A percentile compares a stretch with the other conserved stretches of the same genome.
Conservation (phyloP, 2,113 vertebrate genomes). For the Cettia cetti region DNA sequence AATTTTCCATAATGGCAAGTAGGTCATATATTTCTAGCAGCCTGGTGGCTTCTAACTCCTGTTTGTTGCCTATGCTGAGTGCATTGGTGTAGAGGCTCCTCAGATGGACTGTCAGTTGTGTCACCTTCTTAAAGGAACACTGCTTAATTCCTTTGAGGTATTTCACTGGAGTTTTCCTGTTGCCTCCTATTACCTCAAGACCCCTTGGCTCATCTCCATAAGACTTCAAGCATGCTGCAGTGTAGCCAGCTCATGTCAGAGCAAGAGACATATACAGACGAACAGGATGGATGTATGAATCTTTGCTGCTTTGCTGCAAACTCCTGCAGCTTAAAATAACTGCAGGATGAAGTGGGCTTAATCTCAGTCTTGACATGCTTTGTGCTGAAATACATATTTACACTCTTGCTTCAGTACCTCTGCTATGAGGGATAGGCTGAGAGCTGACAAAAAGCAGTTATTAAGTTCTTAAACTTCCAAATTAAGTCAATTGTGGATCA, state of each 20-base stretch:
- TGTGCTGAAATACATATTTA: neutral
- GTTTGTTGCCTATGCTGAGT: neutral
- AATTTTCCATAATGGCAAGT: neutral
- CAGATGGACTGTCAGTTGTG: neutral
- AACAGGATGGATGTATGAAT: neutral
- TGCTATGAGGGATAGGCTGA: neutral
- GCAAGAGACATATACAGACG: neutral
- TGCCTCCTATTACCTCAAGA: neutral
- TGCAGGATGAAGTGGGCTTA: neutral
- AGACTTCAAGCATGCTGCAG: neutral
- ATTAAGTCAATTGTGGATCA: neutral
- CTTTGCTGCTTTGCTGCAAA: neutral
- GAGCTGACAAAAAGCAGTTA: neutral
- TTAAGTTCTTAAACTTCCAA: neutral
- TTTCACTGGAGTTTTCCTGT: neutral
- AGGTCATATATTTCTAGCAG: neutral
- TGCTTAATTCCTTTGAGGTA: neutral
- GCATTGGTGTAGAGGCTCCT: neutral
- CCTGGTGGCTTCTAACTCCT: neutral
- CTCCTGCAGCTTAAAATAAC: neutral
- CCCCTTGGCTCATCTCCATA: accelerated
- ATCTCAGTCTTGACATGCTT: neutral
- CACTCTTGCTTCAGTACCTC: neutral
- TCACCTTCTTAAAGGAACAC: neutral
- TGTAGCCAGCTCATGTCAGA: neutral